Evolutionary conservation across 2,113 vertebrate species (phyloP), one percentile per base, ranked within the genome.

Genomic region (Apaloderma vittatum): DNA sequence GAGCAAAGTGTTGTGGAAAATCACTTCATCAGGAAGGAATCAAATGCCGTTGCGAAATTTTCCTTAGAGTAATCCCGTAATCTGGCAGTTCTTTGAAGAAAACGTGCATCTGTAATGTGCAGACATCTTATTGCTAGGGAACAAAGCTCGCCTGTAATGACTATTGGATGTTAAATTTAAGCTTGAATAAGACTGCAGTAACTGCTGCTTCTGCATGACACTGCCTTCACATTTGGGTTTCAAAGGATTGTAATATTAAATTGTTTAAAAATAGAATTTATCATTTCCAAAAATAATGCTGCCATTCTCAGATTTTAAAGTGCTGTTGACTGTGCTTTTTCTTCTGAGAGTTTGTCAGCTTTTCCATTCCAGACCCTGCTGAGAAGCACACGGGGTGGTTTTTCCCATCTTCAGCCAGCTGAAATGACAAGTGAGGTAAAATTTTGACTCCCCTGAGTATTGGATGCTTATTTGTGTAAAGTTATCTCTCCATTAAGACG

Each of bases 11-110:
- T 81, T 86, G 76, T 94, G 95, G 95, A 94, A 97, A 97, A 97
- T 91, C 95, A 78, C 92, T 95, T 94, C 88, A 96, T 78, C 76
- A 24, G 94, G 83, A 94, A 95, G 80, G 91, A 96, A 94, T 95
- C 92, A 93, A 77, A 86, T 2, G 8, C 51, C 16, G 3, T 94
- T 95, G 91, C 10, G 9, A 97, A 95, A 93, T 81, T 93, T 97
- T 95, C 88, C 94, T 94, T 75, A 65, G 82, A 94, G 72, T 81
- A 81, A 83, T 77, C 84, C 73, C 55, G 20, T 85, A 88, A 68
- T 89, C 75, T 86, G 87, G 88, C 90, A 93, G 58, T 48, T 90
- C 85, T 94, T 87, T 93, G 96, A 76, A 73, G 89, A 27, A 79
- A 29, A 9, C 3, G 5, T 65, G 77, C 95, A 92, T 96, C 72